These are phyloP conservation scores for Helicoverpa zea DNA, from an alignment of 1,140 invertebrate species.

Conservation along the genomic window DNA sequence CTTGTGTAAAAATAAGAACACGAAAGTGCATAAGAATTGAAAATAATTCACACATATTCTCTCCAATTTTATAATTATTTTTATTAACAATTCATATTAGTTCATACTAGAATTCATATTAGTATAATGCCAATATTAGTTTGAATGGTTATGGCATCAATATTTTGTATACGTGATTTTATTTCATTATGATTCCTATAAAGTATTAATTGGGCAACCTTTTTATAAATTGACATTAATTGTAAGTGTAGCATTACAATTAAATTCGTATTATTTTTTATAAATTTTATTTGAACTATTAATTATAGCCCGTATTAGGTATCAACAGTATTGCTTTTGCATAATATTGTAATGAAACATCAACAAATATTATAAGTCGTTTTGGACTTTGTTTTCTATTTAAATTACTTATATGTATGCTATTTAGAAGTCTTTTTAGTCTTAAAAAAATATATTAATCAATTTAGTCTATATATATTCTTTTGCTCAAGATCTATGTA, in stretches of 20 bases:
- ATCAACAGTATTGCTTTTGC: slow-evolving; percentile 41
- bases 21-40: neutral
- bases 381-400: neutral
- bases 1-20: neutral
- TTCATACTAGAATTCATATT: too few relatives aligned
- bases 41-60: too few relatives aligned
- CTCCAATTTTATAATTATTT: too few relatives aligned
- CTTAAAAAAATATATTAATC: neutral
- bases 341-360: slow-evolving; percentile 30
- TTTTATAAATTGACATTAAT: slow-evolving; percentile 25
- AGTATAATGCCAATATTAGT: neutral
- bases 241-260: neutral
- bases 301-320: neutral
- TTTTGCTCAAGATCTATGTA: slow-evolving; percentile 31
- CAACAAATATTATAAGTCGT: slow-evolving; percentile 3
- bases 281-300: slow-evolving; percentile 28
- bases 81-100: too few relatives aligned
- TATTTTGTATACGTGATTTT: slow-evolving; percentile 24
- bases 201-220: slow-evolving; percentile 27
- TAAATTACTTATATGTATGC: slow-evolving; percentile 11
- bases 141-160: neutral
- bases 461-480: slow-evolving; percentile 9
- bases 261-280: slow-evolving; percentile 39
- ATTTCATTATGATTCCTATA: slow-evolving; percentile 20
- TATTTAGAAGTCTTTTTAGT: neutral